A percentile compares a stretch with the other conserved stretches of the same genome.
These are phyloP conservation scores for Homalodisca vitripennis DNA, from an alignment of 1,140 invertebrate species.

Conservation along the genomic window DNA sequence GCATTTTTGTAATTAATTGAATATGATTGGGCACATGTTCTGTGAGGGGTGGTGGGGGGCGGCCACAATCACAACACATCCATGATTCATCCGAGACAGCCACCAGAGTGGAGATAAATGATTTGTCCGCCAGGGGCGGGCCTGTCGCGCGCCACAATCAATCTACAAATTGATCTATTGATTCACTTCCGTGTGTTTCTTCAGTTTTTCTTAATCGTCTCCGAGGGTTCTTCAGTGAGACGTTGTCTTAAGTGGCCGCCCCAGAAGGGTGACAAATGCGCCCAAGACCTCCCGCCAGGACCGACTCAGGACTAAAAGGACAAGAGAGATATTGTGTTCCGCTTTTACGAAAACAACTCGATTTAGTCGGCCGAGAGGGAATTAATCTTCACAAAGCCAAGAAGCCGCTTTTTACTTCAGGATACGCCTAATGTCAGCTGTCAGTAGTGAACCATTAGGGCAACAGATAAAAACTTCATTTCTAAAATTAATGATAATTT, in stretches of 20 bases:
- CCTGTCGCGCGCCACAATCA: neutral
- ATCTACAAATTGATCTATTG: neutral
- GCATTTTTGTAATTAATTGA: neutral
- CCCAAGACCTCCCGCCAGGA: neutral
- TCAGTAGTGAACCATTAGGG: neutral
- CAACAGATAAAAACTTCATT: neutral
- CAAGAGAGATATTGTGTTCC: neutral
- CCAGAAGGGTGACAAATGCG: neutral
- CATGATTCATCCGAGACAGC: neutral
- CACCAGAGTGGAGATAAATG: neutral
- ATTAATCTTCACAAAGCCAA: neutral
- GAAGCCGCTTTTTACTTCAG: neutral
- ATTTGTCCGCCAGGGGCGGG: neutral
- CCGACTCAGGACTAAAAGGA: neutral
- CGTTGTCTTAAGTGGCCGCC: neutral
- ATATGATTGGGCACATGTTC: neutral
- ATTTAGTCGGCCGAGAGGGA: neutral
- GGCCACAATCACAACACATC: neutral
- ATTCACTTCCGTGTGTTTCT: neutral
- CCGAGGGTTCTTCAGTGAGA: too few relatives aligned
- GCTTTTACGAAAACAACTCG: neutral
- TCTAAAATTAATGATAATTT: neutral
- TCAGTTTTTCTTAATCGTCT: neutral
- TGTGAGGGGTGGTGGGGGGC: neutral
- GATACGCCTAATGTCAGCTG: neutral